Percentiles rank a stretch among this genome's conserved stretches.
These are phyloP conservation scores for Rhodeus uyekii DNA, from an alignment of 2,797 vertebrate species.

Conservation along the genomic window DNA sequence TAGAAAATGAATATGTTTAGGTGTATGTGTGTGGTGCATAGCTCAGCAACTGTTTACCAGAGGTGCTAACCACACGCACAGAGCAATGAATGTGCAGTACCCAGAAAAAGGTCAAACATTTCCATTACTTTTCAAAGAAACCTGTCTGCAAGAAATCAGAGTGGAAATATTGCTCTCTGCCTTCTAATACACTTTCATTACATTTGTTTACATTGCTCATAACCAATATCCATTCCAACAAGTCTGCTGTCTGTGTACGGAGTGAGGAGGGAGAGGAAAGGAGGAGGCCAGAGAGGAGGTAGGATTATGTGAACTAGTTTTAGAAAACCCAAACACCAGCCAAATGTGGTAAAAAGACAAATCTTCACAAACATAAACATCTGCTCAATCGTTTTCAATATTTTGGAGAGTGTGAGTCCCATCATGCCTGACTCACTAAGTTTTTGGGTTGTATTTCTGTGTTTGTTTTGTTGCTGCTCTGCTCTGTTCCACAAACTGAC, in stretches of 20 bases:
- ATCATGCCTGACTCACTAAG: background rate
- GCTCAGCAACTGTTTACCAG: background rate
- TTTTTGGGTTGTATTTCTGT: background rate
- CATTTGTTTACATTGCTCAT: conserved; percentile 44
- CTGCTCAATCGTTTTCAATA: background rate
- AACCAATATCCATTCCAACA: conserved; percentile 43
- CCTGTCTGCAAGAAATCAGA: background rate
- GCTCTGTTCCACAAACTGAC: conserved; percentile 1
- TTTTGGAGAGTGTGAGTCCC: background rate
- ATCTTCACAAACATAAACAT: conserved; percentile 1
- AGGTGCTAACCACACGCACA: background rate
- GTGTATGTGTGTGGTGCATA: conserved; percentile 2
- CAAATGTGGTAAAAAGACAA: conserved; percentile 1
- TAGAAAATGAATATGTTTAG: background rate
- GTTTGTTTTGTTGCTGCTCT: conserved; percentile 8
- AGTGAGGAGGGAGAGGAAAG: conserved; percentile 20
- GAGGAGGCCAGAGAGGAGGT: conserved; percentile 4
- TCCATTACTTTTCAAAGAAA: conserved; percentile 44
- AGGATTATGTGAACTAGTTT: conserved; percentile 5
- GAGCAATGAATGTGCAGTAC: conserved; percentile 28
- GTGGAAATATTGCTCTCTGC: conserved; percentile 31
- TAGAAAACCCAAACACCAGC: conserved; percentile 19
- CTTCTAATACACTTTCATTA: conserved; percentile 43
- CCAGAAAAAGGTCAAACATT: conserved; percentile 38
- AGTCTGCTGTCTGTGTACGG: conserved; percentile 11